Conservation (phyloP, 2,888 invertebrate species). For the Acanthosepion lycidas region DNA sequence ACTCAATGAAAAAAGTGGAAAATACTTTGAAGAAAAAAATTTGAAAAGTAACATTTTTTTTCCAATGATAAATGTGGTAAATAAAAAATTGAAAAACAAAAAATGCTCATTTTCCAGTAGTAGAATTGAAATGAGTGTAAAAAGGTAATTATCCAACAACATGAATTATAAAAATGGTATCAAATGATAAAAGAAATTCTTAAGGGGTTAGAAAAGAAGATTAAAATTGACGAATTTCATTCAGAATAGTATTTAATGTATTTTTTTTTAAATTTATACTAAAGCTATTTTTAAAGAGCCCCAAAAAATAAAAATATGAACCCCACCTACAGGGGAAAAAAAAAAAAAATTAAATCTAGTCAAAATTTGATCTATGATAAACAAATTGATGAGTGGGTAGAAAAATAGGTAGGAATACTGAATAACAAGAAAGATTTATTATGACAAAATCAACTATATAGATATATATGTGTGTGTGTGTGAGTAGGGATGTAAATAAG, state of each 20-base stretch:
- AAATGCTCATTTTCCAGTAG: neutral
- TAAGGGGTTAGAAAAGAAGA: neutral
- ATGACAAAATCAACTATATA: neutral
- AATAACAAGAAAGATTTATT: neutral
- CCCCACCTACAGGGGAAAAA: neutral
- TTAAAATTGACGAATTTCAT: neutral
- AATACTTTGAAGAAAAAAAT: neutral
- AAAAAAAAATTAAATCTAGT: neutral
- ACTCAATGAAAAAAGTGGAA: neutral
- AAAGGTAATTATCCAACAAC: slow-evolving; percentile 2
- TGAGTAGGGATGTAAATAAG: neutral
- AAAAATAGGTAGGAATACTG: neutral
- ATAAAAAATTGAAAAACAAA: neutral
- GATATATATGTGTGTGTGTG: neutral
- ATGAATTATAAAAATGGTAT: neutral
- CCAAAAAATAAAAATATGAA: neutral
- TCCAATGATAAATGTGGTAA: neutral
- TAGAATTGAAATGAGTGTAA: neutral
- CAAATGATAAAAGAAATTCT: neutral
- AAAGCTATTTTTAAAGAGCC: neutral
- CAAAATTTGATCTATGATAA: neutral
- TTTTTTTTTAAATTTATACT: no score
- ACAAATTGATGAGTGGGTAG: neutral
- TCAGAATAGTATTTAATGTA: neutral
- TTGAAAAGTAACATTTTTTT: neutral